phyloP scores from a whole-genome alignment of 2,888 invertebrate genomes.

The Ceratothoa steindachneri region DNA sequence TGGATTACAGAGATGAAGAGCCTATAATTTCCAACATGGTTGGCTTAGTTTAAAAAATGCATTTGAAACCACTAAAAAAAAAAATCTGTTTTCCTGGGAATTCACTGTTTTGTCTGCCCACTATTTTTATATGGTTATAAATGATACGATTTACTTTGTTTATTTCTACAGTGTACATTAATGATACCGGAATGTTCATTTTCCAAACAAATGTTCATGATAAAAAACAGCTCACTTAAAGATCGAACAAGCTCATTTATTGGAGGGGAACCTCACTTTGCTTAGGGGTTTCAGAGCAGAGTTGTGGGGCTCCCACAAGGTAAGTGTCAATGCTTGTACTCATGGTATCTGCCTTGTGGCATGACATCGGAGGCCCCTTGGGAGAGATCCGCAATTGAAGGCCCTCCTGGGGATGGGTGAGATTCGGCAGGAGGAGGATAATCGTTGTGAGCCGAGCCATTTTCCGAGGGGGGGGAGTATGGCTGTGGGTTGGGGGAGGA shows the following conservation, averaged over 20 bases:
- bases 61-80: no score
- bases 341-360: constrained; percentile 40
- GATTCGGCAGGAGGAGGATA: constrained; percentile 21
- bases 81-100: no score
- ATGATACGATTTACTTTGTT: no score
- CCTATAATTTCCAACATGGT: no score
- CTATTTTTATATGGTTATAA: no score
- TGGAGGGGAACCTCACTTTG: neutral
- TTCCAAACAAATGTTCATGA: no score
- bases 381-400: constrained; percentile 25
- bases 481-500: constrained; percentile 35
- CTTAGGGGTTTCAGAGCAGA: neutral
- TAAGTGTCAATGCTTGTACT: constrained; percentile 47
- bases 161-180: no score
- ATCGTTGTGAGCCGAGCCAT: constrained; percentile 42
- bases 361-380: constrained; percentile 14
- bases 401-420: neutral
- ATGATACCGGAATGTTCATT: no score
- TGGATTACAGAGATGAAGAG: neutral
- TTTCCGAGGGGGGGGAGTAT: constrained; percentile 44
- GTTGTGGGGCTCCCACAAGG: constrained; percentile 23
- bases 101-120: no score
- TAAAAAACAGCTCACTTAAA: neutral
- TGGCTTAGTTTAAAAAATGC: no score
- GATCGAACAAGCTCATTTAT: neutral